Percentiles rank a stretch among this genome's conserved stretches.
phyloP scores from a whole-genome alignment of 1,140 invertebrate genomes.

The Heliconius congener region DNA sequence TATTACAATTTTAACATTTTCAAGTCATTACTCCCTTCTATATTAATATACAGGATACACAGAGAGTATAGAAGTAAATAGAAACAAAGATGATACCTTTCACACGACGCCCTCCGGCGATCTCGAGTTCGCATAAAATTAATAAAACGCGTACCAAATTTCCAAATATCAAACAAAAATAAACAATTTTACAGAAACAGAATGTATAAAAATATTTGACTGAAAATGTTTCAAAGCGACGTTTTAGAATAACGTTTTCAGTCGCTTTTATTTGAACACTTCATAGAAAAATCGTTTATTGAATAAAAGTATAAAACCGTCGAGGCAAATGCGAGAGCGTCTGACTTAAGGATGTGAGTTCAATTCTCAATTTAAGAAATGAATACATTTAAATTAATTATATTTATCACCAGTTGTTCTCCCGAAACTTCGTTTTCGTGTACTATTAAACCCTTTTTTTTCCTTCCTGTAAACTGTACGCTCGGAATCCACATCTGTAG shows the following conservation, averaged over 20 bases:
- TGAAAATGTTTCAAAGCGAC: not conserved
- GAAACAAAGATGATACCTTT: not conserved
- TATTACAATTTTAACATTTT: not conserved
- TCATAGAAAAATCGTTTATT: not conserved
- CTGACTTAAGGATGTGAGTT: too few relatives aligned
- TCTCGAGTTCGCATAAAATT: not conserved
- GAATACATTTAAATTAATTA: too few relatives aligned
- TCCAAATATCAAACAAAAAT: constrained; percentile 11
- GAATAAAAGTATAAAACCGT: too few relatives aligned
- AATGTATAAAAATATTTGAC: constrained; percentile 9
- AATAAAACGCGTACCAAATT: constrained; percentile 5
- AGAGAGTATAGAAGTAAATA: not conserved
- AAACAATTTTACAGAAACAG: not conserved
- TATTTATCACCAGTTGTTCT: too few relatives aligned
- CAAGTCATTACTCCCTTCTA: not conserved
- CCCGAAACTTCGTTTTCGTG: too few relatives aligned
- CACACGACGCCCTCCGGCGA: not conserved
- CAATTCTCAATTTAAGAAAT: too few relatives aligned
- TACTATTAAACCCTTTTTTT: too few relatives aligned
- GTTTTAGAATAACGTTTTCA: constrained; percentile 4
- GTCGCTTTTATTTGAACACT: not conserved
- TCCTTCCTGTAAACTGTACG: too few relatives aligned
- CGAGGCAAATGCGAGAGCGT: too few relatives aligned
- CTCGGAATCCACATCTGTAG: too few relatives aligned
- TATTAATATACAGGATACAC: not conserved